These are phyloP conservation scores for Rhamphomyia laevipes DNA, from an alignment of 2,888 invertebrate genomes.

Conservation along the genomic window DNA sequence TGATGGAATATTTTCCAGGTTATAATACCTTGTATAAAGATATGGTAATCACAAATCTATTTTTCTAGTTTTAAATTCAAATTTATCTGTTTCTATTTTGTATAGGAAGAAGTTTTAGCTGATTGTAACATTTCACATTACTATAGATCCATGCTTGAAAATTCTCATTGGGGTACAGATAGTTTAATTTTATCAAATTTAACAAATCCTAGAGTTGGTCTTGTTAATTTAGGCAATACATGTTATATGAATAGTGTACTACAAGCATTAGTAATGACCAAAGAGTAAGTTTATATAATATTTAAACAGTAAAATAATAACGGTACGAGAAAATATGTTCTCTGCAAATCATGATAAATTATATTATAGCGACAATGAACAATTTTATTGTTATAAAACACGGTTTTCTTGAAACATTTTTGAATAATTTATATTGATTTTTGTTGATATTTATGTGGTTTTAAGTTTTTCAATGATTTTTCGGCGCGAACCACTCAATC, in stretches of 20 bases:
- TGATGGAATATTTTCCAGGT: constrained; percentile 42
- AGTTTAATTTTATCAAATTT: constrained; percentile 18
- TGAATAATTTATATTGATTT: too few species aligned
- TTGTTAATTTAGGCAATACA: constrained; percentile 75
- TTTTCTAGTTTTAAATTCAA: constrained; percentile 1
- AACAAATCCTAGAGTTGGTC: constrained; percentile 46
- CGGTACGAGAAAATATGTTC: too few species aligned
- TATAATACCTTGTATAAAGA: constrained; percentile 39
- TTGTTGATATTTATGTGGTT: too few species aligned
- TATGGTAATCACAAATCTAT: constrained; percentile 37
- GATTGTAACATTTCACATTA: constrained; percentile 40
- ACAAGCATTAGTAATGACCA: constrained; percentile 72
- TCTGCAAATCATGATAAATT: too few species aligned
- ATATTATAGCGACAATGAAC: too few species aligned
- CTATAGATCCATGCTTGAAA: constrained; percentile 31
- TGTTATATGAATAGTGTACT: constrained; percentile 84
- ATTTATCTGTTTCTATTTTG: constrained; percentile 1
- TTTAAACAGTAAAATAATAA: too few species aligned
- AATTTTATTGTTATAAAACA: too few species aligned
- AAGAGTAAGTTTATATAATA: constrained; percentile 54
- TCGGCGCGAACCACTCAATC: too few species aligned
- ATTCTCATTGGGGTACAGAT: constrained; percentile 30
- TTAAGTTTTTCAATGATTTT: too few species aligned
- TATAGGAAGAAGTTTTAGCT: constrained; percentile 35
- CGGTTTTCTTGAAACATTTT: too few species aligned